phyloP scores from a whole-genome alignment of 2,888 invertebrate genomes.

The Ochropleura plecta region DNA sequence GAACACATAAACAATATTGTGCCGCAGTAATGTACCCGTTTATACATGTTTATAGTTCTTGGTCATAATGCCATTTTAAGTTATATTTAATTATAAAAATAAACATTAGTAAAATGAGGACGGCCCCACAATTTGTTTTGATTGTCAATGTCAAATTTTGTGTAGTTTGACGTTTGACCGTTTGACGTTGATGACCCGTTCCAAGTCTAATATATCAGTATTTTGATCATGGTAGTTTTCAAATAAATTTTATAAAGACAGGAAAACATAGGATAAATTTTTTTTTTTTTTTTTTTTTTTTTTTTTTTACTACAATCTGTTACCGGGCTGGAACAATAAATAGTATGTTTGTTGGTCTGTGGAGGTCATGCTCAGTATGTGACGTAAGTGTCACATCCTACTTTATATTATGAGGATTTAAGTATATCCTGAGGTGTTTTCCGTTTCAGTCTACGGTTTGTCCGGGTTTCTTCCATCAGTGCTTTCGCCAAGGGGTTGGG shows the following conservation, averaged over 20 bases:
- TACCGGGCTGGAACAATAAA: no score
- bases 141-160: constrained; percentile 43
- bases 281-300: no score
- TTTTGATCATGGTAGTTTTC: neutral
- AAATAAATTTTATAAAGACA: neutral
- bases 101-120: constrained; percentile 63
- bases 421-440: no score
- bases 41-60: constrained; percentile 80
- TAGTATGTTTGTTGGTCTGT: no score
- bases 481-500: no score
- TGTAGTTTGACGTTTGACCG: neutral
- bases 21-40: constrained; percentile 79
- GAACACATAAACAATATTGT: constrained; percentile 81
- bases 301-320: no score
- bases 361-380: no score
- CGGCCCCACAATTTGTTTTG: constrained; percentile 65
- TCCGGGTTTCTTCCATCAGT: no score
- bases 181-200: constrained; percentile 12
- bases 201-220: neutral
- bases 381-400: no score
- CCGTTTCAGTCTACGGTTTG: no score
- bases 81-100: constrained; percentile 60
- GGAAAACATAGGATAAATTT: neutral
- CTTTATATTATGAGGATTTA: no score
- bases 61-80: constrained; percentile 76